phyloP scores from a whole-genome alignment of 2,113 vertebrate genomes.

The Notarius quadriscutis region DNA sequence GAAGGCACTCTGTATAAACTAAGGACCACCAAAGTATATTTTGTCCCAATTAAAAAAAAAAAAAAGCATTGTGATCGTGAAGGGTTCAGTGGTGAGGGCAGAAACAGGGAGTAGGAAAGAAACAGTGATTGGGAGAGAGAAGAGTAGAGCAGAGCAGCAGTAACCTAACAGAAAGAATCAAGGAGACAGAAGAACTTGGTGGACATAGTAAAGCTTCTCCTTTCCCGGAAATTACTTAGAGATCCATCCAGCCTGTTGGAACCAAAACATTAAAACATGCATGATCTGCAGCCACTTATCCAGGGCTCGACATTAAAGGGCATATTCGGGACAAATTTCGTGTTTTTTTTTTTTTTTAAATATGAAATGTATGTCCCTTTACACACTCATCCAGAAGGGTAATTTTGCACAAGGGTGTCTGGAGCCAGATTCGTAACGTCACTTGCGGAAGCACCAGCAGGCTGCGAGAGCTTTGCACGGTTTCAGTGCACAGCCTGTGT shows the following conservation, averaged over 20 bases:
- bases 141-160: background rate
- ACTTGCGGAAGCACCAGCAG: too few species aligned
- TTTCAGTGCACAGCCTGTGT: too few species aligned
- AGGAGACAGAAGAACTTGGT: background rate
- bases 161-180: background rate
- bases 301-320: too few species aligned
- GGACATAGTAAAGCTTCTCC: background rate
- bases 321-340: too few species aligned
- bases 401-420: too few species aligned
- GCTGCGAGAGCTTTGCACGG: too few species aligned
- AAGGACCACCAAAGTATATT: background rate
- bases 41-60: background rate
- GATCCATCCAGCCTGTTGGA: background rate
- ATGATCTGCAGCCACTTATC: too few species aligned
- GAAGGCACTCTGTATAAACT: background rate
- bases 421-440: too few species aligned
- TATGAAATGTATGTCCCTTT: too few species aligned
- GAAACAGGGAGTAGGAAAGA: background rate
- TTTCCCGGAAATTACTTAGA: background rate
- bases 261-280: background rate
- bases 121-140: background rate
- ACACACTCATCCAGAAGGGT: too few species aligned
- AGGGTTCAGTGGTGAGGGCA: background rate
- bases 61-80: background rate
- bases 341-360: too few species aligned